These are phyloP conservation scores for Diorhabda carinulata DNA, from an alignment of 1,140 invertebrate genomes.

Conservation along the genomic window DNA sequence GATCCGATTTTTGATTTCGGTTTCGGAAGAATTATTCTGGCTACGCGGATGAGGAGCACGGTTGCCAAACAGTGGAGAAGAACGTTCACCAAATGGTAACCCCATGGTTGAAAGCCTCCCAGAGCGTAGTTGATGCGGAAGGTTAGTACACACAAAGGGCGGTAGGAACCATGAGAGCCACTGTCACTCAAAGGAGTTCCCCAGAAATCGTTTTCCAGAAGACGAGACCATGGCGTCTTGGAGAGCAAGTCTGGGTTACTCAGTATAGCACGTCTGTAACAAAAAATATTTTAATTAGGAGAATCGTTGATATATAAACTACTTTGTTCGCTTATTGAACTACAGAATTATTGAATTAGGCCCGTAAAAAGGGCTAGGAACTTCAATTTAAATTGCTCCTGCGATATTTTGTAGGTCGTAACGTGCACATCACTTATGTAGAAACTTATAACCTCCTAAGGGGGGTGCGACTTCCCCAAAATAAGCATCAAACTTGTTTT, in stretches of 20 bases:
- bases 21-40: slow-evolving; percentile 60
- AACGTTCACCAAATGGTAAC: slow-evolving; percentile 89
- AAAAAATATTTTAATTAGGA: slow-evolving; percentile 42
- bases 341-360: too few species aligned
- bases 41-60: slow-evolving; percentile 70
- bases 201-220: slow-evolving; percentile 88
- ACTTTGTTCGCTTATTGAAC: background rate
- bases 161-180: slow-evolving; percentile 89
- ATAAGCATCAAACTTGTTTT: too few species aligned
- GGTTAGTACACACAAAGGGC: slow-evolving; percentile 86
- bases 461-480: too few species aligned
- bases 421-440: too few species aligned
- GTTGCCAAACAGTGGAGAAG: slow-evolving; percentile 79
- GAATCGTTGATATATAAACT: slow-evolving; percentile 1
- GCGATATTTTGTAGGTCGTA: too few species aligned
- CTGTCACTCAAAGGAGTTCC: slow-evolving; percentile 79
- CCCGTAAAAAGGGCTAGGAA: too few species aligned
- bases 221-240: slow-evolving; percentile 66
- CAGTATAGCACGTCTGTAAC: slow-evolving; percentile 80
- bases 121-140: slow-evolving; percentile 88
- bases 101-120: slow-evolving; percentile 82
- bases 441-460: too few species aligned
- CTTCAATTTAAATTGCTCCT: too few species aligned
- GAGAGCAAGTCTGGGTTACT: slow-evolving; percentile 81
- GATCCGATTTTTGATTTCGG: slow-evolving; percentile 60